Evolutionary conservation across 2,888 invertebrate species (phyloP), one percentile per base, ranked within the genome.

Genomic region (Sthenelais limicola): DNA sequence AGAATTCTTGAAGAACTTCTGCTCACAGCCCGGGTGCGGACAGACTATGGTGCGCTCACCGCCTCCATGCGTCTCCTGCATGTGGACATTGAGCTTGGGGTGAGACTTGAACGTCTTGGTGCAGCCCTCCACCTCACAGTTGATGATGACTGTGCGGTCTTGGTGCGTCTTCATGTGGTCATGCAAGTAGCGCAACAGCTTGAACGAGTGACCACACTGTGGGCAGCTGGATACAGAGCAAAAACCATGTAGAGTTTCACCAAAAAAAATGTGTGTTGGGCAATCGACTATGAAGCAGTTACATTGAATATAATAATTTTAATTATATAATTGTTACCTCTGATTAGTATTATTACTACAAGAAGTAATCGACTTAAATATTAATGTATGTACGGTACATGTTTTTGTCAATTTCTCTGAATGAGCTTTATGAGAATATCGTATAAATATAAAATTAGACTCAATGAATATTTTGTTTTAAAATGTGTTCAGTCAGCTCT

Each of bases 1-100:
- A 72, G 83, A 82, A 72, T 83, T 82, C 76, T 85, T 85, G 78
- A 85, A 84, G 79, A 87, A 87, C 58, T 82, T 82, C 74, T 83
- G 82, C 5, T 76, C 79, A 78, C 87, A 87, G 33, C 82, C 83
- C 47, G 82, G 82, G 68, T 82, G 80, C 26, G 78, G 71, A 77
- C 87, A 87, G 24, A 18, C 3, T 3, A 62, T 62, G 2, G 62
- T 62, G 18, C 47, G 28, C 35, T 66, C 35, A 5, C 7, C 47
- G 43, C 47, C 33, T 80, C 78, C 66, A 82, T 86, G 86, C 56
- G 79, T 81, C 72, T 84, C 84, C 62, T 82, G 81, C 73, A 80
- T 75, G 68, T 86, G 86, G 71, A 79, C 80, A 72, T 81, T 81
- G 12, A 85, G 76, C 52, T 82, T 80, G 74, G 81, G 80, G 56